phyloP scores from a whole-genome alignment of 30 jellyfish, hydroid and myxozoan genomes.

The Chrysaora quinquecirrha region DNA sequence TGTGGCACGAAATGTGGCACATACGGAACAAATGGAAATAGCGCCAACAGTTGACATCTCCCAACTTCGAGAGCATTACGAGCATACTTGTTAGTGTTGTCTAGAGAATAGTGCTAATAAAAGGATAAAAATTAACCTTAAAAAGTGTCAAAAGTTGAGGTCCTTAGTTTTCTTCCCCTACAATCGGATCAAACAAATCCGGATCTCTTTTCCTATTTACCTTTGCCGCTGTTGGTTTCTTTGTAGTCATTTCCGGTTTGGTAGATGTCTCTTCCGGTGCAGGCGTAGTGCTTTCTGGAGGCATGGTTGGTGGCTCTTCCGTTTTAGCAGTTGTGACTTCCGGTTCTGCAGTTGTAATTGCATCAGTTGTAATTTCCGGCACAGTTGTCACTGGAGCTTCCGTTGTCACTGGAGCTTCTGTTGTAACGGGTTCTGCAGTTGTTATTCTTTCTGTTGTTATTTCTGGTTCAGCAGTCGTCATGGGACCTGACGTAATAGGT shows the following conservation, averaged over 20 bases:
- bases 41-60: no score
- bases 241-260: conserved; percentile 1
- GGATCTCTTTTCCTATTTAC: no score
- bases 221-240: neutral
- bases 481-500: conserved; percentile 8
- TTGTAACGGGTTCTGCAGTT: neutral
- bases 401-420: conserved; percentile 17
- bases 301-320: neutral
- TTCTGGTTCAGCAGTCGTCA: conserved; percentile 19
- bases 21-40: no score
- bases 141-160: no score
- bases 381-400: conserved; percentile 9
- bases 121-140: no score
- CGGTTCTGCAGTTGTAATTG: neutral
- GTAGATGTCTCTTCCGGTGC: neutral
- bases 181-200: no score
- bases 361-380: neutral
- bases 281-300: neutral
- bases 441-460: conserved; percentile 3
- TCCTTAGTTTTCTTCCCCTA: no score
- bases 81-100: no score
- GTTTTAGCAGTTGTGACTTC: neutral
- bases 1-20: no score
- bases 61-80: no score
- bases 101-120: no score